Conservation (phyloP, 2,113 vertebrate species). For the Nesoenas mayeri region DNA sequence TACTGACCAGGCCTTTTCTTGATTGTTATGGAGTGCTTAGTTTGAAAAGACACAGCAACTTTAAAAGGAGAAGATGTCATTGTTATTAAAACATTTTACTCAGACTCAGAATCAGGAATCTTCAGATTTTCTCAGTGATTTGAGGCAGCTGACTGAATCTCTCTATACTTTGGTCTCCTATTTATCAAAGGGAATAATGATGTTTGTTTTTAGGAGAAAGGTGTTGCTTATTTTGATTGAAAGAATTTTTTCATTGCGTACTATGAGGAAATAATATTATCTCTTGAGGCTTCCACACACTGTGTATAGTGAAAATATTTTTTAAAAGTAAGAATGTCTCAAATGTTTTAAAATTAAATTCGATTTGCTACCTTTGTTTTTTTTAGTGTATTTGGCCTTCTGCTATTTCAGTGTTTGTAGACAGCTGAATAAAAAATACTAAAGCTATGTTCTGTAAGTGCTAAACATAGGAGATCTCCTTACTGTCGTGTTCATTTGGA, state of each 20-base stretch:
- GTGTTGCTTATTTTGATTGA: neutral
- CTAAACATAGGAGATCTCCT: neutral
- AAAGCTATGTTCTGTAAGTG: neutral
- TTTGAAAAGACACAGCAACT: neutral
- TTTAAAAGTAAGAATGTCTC: neutral
- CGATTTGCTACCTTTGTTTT: neutral
- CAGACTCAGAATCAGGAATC: neutral
- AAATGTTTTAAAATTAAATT: neutral
- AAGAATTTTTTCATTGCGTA: neutral
- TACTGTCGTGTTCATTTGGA: neutral
- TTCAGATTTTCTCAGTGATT: neutral
- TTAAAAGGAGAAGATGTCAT: neutral
- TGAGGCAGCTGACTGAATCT: neutral
- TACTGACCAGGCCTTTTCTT: constrained; percentile 20
- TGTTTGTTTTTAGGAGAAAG: neutral
- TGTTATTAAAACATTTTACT: neutral
- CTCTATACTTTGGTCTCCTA: neutral
- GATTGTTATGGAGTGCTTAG: neutral
- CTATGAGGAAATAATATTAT: neutral
- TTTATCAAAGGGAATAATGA: neutral
- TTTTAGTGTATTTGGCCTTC: neutral
- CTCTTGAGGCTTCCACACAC: neutral
- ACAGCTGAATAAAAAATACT: neutral
- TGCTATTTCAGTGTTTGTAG: neutral
- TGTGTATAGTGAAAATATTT: neutral